Percentiles rank a stretch among this genome's conserved stretches.
Evolutionary conservation across 2,113 vertebrate genomes (phyloP).

Genomic region (Rhegmatorhina hoffmannsi): DNA sequence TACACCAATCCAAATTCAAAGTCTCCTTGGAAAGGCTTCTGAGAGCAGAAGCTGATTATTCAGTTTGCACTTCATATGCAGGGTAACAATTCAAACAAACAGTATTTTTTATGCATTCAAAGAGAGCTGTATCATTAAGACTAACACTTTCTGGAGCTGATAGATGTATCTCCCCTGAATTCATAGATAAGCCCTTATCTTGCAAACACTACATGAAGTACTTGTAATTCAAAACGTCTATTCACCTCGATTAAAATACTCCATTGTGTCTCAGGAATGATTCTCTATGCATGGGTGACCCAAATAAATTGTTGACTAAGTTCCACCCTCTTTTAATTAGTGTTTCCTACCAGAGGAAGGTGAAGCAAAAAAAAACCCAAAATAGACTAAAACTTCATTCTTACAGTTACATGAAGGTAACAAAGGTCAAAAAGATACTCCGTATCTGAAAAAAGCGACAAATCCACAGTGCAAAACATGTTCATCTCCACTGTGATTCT

Average conservation of each 20-base stretch:
- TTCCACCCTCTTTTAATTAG: not conserved
- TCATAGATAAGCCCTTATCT: not conserved
- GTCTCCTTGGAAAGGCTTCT: not conserved
- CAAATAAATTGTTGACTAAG: not conserved
- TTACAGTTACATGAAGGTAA: not conserved
- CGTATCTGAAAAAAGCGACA: not conserved
- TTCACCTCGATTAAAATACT: not conserved
- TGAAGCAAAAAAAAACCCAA: not conserved
- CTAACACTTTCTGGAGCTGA: not conserved
- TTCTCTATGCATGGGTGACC: not conserved
- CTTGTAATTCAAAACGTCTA: not conserved
- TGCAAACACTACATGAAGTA: not conserved
- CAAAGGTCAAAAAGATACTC: not conserved
- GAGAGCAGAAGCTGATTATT: not conserved
- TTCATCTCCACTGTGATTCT: not conserved
- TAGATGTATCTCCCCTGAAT: not conserved
- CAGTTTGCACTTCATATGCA: not conserved
- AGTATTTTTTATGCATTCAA: not conserved
- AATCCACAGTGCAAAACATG: not conserved
- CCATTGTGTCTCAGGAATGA: not conserved
- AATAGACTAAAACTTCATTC: not conserved
- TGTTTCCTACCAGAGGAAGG: not conserved
- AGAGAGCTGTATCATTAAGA: not conserved
- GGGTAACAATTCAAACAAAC: not conserved
- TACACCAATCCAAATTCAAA: not conserved